Conservation (phyloP, 1,140 invertebrate species). For the Pseudoatta argentina region DNA sequence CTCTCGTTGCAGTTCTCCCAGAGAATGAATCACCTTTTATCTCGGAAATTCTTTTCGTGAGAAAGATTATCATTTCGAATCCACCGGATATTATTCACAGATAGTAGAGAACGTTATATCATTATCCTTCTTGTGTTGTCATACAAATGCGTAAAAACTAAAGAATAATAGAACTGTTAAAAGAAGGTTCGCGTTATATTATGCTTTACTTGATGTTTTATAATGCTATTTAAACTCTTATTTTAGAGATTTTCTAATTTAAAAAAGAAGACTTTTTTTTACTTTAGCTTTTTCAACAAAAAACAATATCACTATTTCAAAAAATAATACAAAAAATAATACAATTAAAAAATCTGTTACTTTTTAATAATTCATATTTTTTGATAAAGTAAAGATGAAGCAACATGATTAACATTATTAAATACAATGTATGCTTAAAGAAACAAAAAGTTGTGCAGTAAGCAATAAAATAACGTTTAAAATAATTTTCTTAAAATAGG, state of each 20-base stretch:
- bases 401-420: background rate
- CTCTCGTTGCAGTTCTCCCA: conserved; percentile 15
- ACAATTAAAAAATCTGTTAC: background rate
- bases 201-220: background rate
- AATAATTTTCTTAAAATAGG: background rate
- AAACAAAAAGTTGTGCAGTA: background rate
- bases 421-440: background rate
- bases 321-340: background rate
- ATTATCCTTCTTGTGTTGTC: conserved; percentile 29
- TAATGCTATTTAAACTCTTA: conserved; percentile 16
- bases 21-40: conserved; percentile 40
- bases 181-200: background rate
- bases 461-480: background rate
- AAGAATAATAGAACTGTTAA: conserved; percentile 39
- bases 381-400: background rate
- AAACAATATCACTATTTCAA: background rate
- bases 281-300: background rate
- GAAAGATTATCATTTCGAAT: conserved; percentile 49
- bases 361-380: background rate
- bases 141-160: conserved; percentile 21
- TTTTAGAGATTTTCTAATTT: conserved; percentile 2
- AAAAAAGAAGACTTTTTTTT: background rate
- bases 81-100: conserved; percentile 45
- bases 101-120: background rate
- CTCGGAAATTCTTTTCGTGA: conserved; percentile 17